phyloP scores from a whole-genome alignment of 1,140 invertebrate genomes.

The Ladona fulva region DNA sequence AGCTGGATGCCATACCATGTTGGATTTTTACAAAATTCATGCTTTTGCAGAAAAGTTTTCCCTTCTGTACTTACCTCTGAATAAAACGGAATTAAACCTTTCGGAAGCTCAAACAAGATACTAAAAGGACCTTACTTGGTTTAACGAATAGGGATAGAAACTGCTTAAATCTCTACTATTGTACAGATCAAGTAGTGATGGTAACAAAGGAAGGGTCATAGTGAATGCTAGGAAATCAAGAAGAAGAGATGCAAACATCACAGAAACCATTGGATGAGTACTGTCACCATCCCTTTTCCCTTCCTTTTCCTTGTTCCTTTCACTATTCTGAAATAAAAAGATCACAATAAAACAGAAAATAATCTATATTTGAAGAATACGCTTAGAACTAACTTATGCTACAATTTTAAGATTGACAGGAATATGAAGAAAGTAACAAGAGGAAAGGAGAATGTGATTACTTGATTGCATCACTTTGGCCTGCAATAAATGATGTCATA shows the following conservation, averaged over 20 bases:
- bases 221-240: conserved; percentile 91
- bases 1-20: no score
- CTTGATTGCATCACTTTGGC: no score
- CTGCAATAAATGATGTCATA: no score
- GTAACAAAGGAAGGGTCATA: conserved; percentile 85
- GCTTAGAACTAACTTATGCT: no score
- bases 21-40: no score
- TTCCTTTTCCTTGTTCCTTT: not conserved
- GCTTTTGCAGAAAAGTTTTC: no score
- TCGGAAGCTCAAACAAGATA: conserved; percentile 74
- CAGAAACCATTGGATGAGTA: conserved; percentile 38
- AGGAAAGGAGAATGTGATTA: no score
- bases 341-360: no score
- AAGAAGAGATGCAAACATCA: conserved; percentile 78
- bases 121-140: conserved; percentile 57
- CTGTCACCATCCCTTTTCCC: not conserved
- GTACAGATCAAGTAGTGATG: conserved; percentile 83
- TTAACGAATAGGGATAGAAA: conserved; percentile 55
- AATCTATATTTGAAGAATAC: no score
- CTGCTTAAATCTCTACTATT: conserved; percentile 62
- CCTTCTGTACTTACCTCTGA: conserved; percentile 73
- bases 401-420: no score
- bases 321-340: no score
- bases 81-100: conserved; percentile 80
- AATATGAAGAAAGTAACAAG: no score